Evolutionary conservation across 1,140 invertebrate genomes (phyloP).

Genomic region (Drosophila elegans): DNA sequence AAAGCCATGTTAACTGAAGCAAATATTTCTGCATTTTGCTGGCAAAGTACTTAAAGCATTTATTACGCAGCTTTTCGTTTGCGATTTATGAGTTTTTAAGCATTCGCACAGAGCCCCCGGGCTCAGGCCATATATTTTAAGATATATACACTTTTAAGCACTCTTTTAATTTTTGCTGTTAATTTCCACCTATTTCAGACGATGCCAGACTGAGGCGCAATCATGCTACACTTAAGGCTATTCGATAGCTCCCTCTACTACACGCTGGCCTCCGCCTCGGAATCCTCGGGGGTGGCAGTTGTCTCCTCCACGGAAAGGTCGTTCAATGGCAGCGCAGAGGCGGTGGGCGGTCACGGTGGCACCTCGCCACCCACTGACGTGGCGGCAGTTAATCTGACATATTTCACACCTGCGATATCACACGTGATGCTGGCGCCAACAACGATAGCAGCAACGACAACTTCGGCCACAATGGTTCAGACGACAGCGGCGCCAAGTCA

Average conservation of each 20-base stretch:
- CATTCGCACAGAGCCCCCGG: slow-evolving; percentile 3
- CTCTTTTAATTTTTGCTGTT: slow-evolving; percentile 36
- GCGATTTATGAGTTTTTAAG: slow-evolving; percentile 60
- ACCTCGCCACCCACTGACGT: slow-evolving; percentile 9
- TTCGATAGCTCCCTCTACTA: slow-evolving; percentile 71
- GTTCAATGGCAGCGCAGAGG: slow-evolving; percentile 48
- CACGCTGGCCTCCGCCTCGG: slow-evolving; percentile 52
- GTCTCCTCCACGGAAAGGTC: slow-evolving; percentile 8
- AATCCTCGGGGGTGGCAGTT: slow-evolving; percentile 7
- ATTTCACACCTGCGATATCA: slow-evolving; percentile 77
- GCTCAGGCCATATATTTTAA: slow-evolving; percentile 15
- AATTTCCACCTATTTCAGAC: slow-evolving; percentile 25
- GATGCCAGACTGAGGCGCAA: slow-evolving; percentile 25
- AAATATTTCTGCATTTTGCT: slow-evolving; percentile 57
- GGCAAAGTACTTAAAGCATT: slow-evolving; percentile 61
- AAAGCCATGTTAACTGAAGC: slow-evolving; percentile 55
- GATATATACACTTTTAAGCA: slow-evolving; percentile 39
- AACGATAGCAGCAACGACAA: slow-evolving; percentile 18
- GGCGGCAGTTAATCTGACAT: slow-evolving; percentile 69
- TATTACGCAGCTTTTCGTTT: slow-evolving; percentile 65
- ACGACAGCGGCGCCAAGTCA: slow-evolving; percentile 59
- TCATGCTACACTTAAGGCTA: slow-evolving; percentile 70
- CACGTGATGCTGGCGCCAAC: slow-evolving; percentile 75
- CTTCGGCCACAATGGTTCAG: slow-evolving; percentile 47
- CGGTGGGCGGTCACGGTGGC: slow-evolving; percentile 14